These are phyloP conservation scores for Halcyon smyrnensis DNA, from an alignment of 2,797 vertebrate genomes.

Conservation along the genomic window DNA sequence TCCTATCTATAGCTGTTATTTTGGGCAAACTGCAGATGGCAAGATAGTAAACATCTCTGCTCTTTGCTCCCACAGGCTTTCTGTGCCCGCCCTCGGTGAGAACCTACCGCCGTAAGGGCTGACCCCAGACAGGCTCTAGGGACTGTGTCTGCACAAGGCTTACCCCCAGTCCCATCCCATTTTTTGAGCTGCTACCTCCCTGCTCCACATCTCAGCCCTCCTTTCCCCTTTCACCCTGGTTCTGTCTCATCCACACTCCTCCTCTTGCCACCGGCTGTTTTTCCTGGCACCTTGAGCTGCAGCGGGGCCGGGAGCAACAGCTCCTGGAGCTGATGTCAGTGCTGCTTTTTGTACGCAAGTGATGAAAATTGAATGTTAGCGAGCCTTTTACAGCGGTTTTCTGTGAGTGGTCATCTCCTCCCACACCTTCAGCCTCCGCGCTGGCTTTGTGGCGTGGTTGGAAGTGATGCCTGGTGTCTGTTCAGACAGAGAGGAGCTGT, in stretches of 20 bases:
- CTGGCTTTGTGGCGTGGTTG: fast-evolving
- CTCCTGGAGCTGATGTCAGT: conserved; percentile 24
- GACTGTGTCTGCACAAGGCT: fast-evolving
- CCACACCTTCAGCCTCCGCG: fast-evolving
- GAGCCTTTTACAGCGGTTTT: background rate
- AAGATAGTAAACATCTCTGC: background rate
- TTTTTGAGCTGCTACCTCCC: background rate
- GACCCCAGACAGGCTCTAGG: background rate
- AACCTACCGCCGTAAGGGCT: background rate
- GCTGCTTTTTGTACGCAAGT: background rate
- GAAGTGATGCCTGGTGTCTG: background rate
- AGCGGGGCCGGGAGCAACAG: background rate
- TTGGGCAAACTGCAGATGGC: conserved; percentile 18
- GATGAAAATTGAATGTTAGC: background rate
- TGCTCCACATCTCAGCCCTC: background rate
- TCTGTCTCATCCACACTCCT: background rate
- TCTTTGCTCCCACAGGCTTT: background rate
- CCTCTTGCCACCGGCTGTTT: background rate
- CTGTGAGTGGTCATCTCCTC: background rate
- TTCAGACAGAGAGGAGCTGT: background rate
- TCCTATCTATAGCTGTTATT: conserved; percentile 30
- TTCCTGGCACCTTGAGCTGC: background rate
- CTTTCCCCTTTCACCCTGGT: background rate
- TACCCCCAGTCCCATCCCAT: background rate
- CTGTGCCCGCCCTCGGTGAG: fast-evolving